phyloP scores from a whole-genome alignment of 2,888 invertebrate genomes.

The Diplolepis rosae region DNA sequence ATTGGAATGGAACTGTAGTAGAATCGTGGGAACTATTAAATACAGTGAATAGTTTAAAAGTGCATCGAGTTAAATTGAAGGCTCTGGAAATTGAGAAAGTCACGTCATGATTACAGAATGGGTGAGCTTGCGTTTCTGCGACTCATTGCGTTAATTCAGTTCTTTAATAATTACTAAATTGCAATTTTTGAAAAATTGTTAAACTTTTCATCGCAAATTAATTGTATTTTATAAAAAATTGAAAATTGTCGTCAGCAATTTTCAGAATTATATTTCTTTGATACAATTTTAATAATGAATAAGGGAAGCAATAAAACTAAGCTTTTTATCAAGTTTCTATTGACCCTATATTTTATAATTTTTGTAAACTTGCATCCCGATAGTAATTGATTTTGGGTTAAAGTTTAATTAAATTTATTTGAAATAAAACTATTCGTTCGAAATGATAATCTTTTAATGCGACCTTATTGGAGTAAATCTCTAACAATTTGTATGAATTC shows the following conservation, averaged over 20 bases:
- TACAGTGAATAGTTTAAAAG: conserved; percentile 15
- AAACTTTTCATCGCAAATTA: no score
- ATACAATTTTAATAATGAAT: no score
- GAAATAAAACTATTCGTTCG: not conserved
- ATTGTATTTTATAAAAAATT: no score
- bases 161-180: no score
- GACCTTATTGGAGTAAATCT: not conserved
- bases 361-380: not conserved
- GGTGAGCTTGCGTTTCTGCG: no score
- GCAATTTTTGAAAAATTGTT: no score
- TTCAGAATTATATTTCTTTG: not conserved
- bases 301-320: no score
- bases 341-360: not conserved
- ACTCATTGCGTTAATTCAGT: no score
- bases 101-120: conserved; percentile 69
- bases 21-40: conserved; percentile 28
- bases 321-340: no score
- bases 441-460: not conserved
- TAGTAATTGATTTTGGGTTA: not conserved
- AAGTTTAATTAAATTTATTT: not conserved
- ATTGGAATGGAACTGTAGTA: not conserved
- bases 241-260: no score
- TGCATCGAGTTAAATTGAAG: not conserved
- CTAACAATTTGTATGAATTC: not conserved
- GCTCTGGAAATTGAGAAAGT: not conserved